These are phyloP conservation scores for Rhamphomyia laevipes DNA, from an alignment of 2,888 invertebrate genomes.

Conservation along the genomic window DNA sequence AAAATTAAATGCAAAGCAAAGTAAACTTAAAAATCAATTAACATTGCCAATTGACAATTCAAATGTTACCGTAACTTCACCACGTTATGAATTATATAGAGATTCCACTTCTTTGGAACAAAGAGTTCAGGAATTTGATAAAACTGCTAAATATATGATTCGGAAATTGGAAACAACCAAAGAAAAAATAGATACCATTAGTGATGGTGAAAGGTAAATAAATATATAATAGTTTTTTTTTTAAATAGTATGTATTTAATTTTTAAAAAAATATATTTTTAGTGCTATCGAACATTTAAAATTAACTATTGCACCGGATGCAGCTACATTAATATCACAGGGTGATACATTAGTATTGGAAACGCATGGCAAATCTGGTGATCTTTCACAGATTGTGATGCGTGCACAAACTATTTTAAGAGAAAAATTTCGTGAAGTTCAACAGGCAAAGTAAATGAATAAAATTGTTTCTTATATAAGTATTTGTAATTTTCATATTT, in stretches of 20 bases:
- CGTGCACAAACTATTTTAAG: constrained; percentile 33
- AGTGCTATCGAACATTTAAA: constrained; percentile 33
- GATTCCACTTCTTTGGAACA: constrained; percentile 27
- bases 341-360: constrained; percentile 64
- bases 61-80: constrained; percentile 25
- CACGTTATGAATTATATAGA: constrained; percentile 19
- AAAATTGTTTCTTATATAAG: not conserved
- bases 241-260: not conserved
- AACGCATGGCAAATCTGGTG: constrained; percentile 42
- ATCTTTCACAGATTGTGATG: constrained; percentile 34
- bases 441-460: constrained; percentile 30
- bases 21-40: constrained; percentile 15
- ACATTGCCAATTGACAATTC: constrained; percentile 28
- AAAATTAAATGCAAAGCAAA: constrained; percentile 25
- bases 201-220: constrained; percentile 29
- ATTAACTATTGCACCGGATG: constrained; percentile 53
- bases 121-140: constrained; percentile 34
- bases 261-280: not conserved
- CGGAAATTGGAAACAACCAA: constrained; percentile 31
- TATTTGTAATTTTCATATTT: not conserved
- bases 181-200: constrained; percentile 29
- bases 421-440: constrained; percentile 36
- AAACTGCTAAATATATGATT: constrained; percentile 35
- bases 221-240: not conserved
- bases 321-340: constrained; percentile 62